phyloP scores from a whole-genome alignment of 1,140 invertebrate genomes.

The Penaeus japonicus region DNA sequence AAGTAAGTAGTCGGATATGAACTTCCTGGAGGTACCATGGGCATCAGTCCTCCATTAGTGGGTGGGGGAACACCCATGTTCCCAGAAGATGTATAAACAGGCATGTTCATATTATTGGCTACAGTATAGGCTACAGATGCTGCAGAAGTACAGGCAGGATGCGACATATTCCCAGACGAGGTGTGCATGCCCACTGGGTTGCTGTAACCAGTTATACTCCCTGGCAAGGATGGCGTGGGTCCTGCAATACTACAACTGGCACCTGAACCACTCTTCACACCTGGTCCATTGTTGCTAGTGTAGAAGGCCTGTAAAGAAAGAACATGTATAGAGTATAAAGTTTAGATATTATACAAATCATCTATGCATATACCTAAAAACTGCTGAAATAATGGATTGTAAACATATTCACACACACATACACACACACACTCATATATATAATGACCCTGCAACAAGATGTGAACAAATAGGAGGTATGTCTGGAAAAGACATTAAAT shows the following conservation, averaged over 20 bases:
- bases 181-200: neutral
- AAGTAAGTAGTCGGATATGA: slow-evolving; percentile 36
- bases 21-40: slow-evolving; percentile 40
- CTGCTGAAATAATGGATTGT: too few relatives aligned
- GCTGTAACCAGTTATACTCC: slow-evolving; percentile 2
- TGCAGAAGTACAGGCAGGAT: neutral
- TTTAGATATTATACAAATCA: neutral
- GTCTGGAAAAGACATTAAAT: too few relatives aligned
- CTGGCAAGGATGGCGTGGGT: neutral
- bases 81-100: slow-evolving; percentile 45
- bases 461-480: too few relatives aligned
- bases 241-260: slow-evolving; percentile 9
- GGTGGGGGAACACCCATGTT: slow-evolving; percentile 45
- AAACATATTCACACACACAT: too few relatives aligned
- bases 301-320: slow-evolving; percentile 26
- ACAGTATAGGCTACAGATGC: slow-evolving; percentile 28
- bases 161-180: neutral
- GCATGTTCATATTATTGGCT: slow-evolving; percentile 40
- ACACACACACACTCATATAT: too few relatives aligned
- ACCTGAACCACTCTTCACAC: slow-evolving; percentile 30
- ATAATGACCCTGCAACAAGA: too few relatives aligned
- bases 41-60: slow-evolving; percentile 29
- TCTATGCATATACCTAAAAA: too few relatives aligned
- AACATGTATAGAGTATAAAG: neutral
- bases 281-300: slow-evolving; percentile 26